Evolutionary conservation across 2,797 vertebrate species (phyloP), one percentile per base, ranked within the genome.

Genomic region (Petrocephalus sullivani): DNA sequence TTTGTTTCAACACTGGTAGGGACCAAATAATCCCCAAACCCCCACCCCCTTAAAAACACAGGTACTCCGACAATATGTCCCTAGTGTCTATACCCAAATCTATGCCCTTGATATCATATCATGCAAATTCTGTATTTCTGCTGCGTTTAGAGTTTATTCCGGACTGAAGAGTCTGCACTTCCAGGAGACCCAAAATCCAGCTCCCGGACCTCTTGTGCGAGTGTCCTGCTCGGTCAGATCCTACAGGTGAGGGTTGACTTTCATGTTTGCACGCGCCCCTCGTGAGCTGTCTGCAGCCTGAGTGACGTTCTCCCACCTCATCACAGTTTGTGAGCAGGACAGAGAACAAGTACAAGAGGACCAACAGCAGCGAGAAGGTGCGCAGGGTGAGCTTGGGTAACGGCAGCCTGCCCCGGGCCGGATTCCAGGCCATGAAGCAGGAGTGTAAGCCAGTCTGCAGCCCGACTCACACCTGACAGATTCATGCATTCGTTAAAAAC

Each of bases 271-370:
- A 58, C 2, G 49, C n/a, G 7, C 23, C 16, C 12, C 46, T 12
- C 1, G 21, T 37, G 14, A 53, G 23, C 49, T 4, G 49, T 2
- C 19, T 85, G 23, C 85, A 19, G 57, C 64, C 89, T 88, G 92
- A 87, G 46, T 85, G 7, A 56, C 23, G 54, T 33, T 28, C 58
- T 37, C 16, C 54, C 33, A 2, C 51, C 46, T 67, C 60, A 9
- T 56, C 33, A 14, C 87, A 99, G 98, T 98, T 99, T 91, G 98
- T 99, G 94, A 97, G 98, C 95, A 96, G 97, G 92, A 97, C 97
- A 16, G 98, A 99, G 89, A 98, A 98, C 94, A 99, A 99, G 92
- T 99, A 98, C 92, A 99, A 99, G 90, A 94, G 98, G 19, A 97
- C 98, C 97, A 99, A 99, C 95, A 99, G 98, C 96, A 98, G 94